A percentile compares a stretch with the other conserved stretches of the same genome.
phyloP scores from a whole-genome alignment of 2,888 invertebrate genomes.

The Cyclophora punctaria region DNA sequence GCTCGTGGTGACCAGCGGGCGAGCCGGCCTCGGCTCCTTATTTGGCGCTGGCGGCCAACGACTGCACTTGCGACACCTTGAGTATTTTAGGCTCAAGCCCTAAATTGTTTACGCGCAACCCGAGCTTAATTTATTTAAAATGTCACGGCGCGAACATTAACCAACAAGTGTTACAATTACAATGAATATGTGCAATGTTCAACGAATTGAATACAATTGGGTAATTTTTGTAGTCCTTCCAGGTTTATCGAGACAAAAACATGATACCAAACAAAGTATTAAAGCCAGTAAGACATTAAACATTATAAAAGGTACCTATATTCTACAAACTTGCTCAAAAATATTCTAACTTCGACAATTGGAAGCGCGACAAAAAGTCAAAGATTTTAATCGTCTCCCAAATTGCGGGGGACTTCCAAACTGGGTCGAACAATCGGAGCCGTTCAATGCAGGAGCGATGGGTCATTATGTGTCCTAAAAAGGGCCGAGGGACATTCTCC shows the following conservation, averaged over 20 bases:
- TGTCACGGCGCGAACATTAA: slow-evolving; percentile 31
- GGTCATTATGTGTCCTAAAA: slow-evolving; percentile 65
- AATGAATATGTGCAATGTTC: slow-evolving; percentile 7
- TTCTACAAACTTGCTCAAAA: too few species aligned
- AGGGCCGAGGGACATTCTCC: slow-evolving; percentile 52
- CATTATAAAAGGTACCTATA: too few species aligned
- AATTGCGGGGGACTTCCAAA: slow-evolving; percentile 59
- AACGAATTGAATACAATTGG: slow-evolving; percentile 1
- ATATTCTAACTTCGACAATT: slow-evolving; percentile 6
- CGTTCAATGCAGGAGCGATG: slow-evolving; percentile 43
- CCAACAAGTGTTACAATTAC: slow-evolving; percentile 21
- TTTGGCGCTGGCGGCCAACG: slow-evolving; percentile 57
- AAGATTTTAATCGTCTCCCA: slow-evolving; percentile 26
- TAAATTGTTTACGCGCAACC: slow-evolving; percentile 49
- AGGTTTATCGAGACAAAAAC: too few species aligned
- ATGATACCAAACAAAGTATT: too few species aligned
- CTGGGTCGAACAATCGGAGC: slow-evolving; percentile 63
- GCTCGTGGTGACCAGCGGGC: slow-evolving; percentile 15
- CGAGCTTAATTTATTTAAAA: slow-evolving; percentile 37
- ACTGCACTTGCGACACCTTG: slow-evolving; percentile 37
- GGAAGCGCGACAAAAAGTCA: slow-evolving; percentile 16
- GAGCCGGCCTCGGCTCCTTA: slow-evolving; percentile 60
- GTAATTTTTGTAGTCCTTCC: slow-evolving; percentile 1
- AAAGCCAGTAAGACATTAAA: too few species aligned
- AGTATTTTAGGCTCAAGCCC: slow-evolving; percentile 54